A percentile compares a stretch with the other conserved stretches of the same genome.
These are phyloP conservation scores for Chrysaora quinquecirrha DNA, from an alignment of 30 jellyfish, hydroid and myxozoan species.

Conservation along the genomic window DNA sequence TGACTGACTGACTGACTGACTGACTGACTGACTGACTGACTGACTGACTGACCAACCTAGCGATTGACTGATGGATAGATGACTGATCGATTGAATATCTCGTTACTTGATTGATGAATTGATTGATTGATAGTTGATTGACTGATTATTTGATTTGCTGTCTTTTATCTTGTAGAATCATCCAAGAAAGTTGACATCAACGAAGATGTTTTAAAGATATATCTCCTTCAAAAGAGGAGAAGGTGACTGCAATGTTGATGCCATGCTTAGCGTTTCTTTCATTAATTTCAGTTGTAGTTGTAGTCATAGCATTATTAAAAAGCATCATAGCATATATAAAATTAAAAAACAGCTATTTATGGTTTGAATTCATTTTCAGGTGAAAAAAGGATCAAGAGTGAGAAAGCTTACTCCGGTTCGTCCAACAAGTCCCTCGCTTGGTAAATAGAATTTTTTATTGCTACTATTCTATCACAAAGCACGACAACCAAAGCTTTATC, in stretches of 20 bases:
- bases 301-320: too few relatives aligned
- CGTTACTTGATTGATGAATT: neutral
- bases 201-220: constrained; percentile 34
- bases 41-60: too few relatives aligned
- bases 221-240: constrained; percentile 18
- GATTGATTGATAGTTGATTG: neutral
- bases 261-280: neutral
- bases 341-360: too few relatives aligned
- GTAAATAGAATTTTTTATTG: constrained; percentile 4
- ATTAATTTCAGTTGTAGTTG: too few relatives aligned
- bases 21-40: too few relatives aligned
- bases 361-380: constrained; percentile 30
- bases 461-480: too few relatives aligned
- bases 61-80: too few relatives aligned
- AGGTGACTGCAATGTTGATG: neutral
- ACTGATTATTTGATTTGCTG: neutral
- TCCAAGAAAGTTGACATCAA: neutral
- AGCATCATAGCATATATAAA: too few relatives aligned
- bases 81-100: too few relatives aligned
- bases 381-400: constrained; percentile 34
- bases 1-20: too few relatives aligned
- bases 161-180: neutral
- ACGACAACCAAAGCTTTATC: too few relatives aligned
- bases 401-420: constrained; percentile 62
- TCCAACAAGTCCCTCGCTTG: constrained; percentile 67